Evolutionary conservation across 2,113 vertebrate species (phyloP), one percentile per base, ranked within the genome.

Genomic region (Motacilla tschutschensis): DNA sequence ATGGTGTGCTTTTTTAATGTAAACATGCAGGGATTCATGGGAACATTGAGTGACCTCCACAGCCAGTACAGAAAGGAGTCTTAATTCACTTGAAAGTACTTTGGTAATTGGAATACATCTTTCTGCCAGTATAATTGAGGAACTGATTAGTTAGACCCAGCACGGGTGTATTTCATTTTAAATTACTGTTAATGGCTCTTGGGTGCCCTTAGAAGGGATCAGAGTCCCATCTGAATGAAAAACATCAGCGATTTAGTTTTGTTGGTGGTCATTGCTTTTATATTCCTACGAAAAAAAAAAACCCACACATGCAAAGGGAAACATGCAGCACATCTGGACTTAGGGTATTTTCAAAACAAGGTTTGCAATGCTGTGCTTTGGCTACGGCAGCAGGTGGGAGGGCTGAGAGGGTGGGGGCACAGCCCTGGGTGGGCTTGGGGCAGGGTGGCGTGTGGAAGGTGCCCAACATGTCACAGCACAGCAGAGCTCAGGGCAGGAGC

Each of bases 1-100:
- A 87, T 33, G 55, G 64, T 97, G 98, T 98, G 96, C 97, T 97
- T 98, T 97, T 95, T 94, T 67, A 94, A 95, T 96, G 97, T 95
- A 96, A 97, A 97, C 95, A 92, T 94, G 79, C 53, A 75, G 82
- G 85, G 90, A 85, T 93, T 95, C 94, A 93, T 92, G 93, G 95
- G 97, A 97, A 97, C 96, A 95, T 8, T 89, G 43, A 38, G 65
- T 96, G 97, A 95, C 98, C 97, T 98, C 97, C 97, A 95, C 84
- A 84, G 79, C 76, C 36, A 2, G 94, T 87, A 95, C 90, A 86
- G 80, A 95, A 95, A 94, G 48, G 76, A 96, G 96, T 97, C 96
- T 97, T 94, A 85, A 92, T 91, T 94, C 79, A 90, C 90, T 89
- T 91, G 82, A 94, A 91, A 91, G 82, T 84, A 85, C 87, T 93